Conservation (phyloP, 2,797 vertebrate species). For the Anguilla marmorata region DNA sequence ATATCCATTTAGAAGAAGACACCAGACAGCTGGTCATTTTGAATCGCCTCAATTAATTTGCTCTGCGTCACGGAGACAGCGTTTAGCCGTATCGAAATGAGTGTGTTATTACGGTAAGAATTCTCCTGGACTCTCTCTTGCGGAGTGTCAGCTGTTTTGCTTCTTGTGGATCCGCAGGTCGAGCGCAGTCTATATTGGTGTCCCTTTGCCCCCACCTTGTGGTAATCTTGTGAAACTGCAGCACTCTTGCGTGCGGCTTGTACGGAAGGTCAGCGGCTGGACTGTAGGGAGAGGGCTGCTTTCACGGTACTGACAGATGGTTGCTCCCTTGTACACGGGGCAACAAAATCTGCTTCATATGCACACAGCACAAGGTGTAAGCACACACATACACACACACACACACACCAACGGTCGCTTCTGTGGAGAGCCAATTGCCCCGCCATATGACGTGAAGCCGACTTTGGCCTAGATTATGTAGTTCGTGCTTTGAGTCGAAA, state of each 20-base stretch:
- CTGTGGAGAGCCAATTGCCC: constrained; percentile 43
- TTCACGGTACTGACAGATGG: constrained; percentile 23
- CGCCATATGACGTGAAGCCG: neutral
- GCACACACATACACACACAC: neutral
- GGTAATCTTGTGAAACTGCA: neutral
- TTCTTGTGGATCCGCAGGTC: neutral
- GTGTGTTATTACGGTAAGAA: neutral
- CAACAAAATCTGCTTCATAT: constrained; percentile 42
- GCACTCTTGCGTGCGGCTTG: neutral
- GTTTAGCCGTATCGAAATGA: neutral
- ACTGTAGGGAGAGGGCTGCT: constrained; percentile 3
- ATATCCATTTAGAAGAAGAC: neutral
- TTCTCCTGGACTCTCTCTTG: neutral
- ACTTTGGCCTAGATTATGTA: no score
- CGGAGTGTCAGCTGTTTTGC: neutral
- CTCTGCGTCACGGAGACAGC: neutral
- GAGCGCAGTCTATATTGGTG: neutral
- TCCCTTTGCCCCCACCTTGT: neutral
- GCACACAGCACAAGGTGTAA: constrained; percentile 48
- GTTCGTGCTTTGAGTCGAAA: no score
- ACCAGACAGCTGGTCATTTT: neutral
- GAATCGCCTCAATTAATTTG: neutral
- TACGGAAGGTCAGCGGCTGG: neutral
- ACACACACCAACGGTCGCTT: neutral
- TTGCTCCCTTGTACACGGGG: neutral